These are phyloP conservation scores for Lutjanus argentimaculatus DNA, from an alignment of 2,797 vertebrate genomes.

Conservation along the genomic window DNA sequence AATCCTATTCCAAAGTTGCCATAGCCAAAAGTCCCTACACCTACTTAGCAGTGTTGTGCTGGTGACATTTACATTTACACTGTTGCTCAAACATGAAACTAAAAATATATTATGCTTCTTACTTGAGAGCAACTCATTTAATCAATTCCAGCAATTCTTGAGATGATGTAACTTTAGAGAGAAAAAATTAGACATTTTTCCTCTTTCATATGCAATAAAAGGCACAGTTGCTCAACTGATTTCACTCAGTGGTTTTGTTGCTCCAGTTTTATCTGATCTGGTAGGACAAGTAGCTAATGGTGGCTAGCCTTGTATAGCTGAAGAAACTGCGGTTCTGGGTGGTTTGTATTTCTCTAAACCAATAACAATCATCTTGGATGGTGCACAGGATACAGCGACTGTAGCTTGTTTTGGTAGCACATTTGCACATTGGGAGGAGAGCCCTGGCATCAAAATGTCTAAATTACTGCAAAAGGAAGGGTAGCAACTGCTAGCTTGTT, in stretches of 20 bases:
- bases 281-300: not conserved
- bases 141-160: not conserved
- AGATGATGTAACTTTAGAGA: not conserved
- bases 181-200: not conserved
- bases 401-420: no score
- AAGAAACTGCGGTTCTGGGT: no score
- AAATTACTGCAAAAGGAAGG: no score
- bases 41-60: constrained; percentile 10
- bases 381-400: no score
- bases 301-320: not conserved
- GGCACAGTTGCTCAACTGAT: not conserved
- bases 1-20: constrained; percentile 2
- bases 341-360: no score
- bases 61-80: not conserved
- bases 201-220: not conserved
- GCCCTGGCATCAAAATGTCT: no score
- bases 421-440: no score
- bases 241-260: not conserved
- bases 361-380: no score
- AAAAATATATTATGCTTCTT: not conserved
- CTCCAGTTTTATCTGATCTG: not conserved
- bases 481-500: no score
- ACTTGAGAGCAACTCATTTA: not conserved
- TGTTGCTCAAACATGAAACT: not conserved
- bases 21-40: not conserved